phyloP scores from a whole-genome alignment of 2,113 vertebrate species.

The Cyanoramphus novaezelandiae region DNA sequence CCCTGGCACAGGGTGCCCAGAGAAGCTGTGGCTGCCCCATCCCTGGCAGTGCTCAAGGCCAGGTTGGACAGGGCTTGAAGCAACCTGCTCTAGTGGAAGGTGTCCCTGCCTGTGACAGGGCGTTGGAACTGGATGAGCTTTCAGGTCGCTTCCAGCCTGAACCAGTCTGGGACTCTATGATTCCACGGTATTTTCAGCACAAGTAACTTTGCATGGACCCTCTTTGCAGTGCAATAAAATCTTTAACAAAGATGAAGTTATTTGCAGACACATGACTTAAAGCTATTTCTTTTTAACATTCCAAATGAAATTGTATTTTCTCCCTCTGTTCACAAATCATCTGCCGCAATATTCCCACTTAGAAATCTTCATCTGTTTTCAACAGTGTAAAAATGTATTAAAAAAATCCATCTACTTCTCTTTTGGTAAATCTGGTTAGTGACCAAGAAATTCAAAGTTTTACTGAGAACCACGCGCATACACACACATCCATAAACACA shows the following conservation, averaged over 20 bases:
- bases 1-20: not conserved
- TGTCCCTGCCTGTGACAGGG: not conserved
- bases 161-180: not conserved
- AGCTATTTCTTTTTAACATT: constrained; percentile 15
- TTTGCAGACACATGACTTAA: not conserved
- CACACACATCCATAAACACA: not conserved
- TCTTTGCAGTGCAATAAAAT: not conserved
- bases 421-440: not conserved
- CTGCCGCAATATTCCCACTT: constrained; percentile 8
- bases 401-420: constrained; percentile 3
- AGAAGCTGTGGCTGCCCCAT: not conserved
- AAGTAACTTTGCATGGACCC: not conserved
- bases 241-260: not conserved
- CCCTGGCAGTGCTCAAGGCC: not conserved
- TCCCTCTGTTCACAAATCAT: constrained; percentile 26
- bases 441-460: not conserved
- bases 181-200: not conserved
- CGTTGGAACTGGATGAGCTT: not conserved
- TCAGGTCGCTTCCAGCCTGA: not conserved
- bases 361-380: not conserved
- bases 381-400: not conserved
- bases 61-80: not conserved
- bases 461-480: not conserved
- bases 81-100: not conserved
- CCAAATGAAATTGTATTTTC: not conserved